phyloP scores from a whole-genome alignment of 2,113 vertebrate species.

The Alouatta palliata region DNA sequence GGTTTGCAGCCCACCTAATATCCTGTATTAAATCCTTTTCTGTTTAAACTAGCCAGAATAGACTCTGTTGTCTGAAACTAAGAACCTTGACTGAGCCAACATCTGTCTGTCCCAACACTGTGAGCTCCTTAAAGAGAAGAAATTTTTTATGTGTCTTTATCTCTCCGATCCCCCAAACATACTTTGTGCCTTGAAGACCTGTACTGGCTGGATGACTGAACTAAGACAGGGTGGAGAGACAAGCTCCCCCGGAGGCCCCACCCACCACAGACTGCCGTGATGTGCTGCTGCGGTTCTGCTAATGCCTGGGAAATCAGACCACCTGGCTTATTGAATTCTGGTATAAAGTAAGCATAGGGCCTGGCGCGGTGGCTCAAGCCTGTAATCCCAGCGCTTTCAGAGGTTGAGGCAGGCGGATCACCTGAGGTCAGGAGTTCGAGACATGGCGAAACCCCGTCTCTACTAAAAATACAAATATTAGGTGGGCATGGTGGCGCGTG shows the following conservation, averaged over 20 bases:
- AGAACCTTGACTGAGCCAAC: neutral
- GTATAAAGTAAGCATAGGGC: neutral
- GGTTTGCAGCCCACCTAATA: neutral
- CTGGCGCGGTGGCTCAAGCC: no score
- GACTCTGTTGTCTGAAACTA: neutral
- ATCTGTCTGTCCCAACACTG: neutral
- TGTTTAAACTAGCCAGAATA: neutral
- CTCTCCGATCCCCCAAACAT: neutral
- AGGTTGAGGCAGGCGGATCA: no score
- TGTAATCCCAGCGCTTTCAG: no score
- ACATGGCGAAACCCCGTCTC: no score
- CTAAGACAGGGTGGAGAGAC: neutral
- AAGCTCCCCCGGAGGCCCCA: rapidly evolving
- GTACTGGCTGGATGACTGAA: no score
- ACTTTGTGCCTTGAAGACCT: neutral
- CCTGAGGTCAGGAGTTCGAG: no score
- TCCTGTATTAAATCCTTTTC: neutral
- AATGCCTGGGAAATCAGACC: neutral
- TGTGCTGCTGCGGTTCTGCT: neutral
- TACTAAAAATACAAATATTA: no score
- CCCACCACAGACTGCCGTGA: neutral
- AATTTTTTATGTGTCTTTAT: neutral
- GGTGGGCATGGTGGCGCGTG: no score
- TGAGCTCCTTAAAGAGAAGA: neutral
- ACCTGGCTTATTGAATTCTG: neutral